Conservation (phyloP, 2,797 vertebrate species). For the Spondyliosoma cantharus region DNA sequence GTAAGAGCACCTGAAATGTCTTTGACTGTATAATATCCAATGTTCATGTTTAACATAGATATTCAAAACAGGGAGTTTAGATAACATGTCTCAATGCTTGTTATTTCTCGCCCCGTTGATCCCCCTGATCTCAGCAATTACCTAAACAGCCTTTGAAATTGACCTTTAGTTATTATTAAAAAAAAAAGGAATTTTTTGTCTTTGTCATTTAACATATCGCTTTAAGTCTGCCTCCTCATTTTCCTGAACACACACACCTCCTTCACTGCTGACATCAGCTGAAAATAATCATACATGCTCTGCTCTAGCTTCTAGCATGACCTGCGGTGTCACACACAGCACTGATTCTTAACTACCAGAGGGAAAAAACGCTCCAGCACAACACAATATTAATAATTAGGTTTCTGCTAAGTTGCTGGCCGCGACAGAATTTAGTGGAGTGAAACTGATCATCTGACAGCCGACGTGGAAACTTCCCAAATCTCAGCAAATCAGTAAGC, state of each 20-base stretch:
- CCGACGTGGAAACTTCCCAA: neutral
- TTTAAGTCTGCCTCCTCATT: no score
- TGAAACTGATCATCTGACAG: neutral
- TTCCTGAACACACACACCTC: no score
- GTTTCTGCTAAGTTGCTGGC: neutral
- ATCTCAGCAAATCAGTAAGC: neutral
- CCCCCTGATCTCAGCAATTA: neutral
- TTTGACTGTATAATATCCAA: neutral
- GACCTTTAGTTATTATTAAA: no score
- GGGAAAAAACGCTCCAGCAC: no score
- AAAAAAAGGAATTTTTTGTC: no score
- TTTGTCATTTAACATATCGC: no score
- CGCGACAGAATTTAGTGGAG: neutral
- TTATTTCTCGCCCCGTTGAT: neutral
- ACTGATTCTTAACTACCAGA: neutral
- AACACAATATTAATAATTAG: neutral
- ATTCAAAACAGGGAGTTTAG: neutral
- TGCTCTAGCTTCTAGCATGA: no score
- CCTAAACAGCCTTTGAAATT: no score
- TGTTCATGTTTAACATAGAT: neutral
- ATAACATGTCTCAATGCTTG: neutral
- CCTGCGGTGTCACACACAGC: no score
- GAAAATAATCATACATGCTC: no score
- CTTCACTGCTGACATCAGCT: no score
- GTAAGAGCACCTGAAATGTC: neutral